Conservation (phyloP, 2,797 vertebrate species). For the Lepidocolaptes lacrymiger region DNA sequence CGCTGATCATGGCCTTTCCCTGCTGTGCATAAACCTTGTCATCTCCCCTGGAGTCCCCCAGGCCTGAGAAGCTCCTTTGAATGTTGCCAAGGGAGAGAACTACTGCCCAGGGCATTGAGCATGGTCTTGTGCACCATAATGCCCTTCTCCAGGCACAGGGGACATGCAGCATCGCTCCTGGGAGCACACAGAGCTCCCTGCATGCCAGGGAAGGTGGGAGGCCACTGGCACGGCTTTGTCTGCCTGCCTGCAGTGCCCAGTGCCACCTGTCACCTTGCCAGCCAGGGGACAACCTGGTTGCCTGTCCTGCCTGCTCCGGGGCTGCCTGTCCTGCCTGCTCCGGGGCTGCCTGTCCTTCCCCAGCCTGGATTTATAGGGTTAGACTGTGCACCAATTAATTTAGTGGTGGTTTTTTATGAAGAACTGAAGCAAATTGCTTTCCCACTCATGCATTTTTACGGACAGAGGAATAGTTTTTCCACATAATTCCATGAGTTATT, state of each 20-base stretch:
- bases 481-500: not conserved
- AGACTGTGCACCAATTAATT: rapidly evolving
- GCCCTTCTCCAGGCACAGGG: not conserved
- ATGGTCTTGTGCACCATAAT: not conserved
- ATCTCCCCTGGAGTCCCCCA: not conserved
- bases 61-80: not conserved
- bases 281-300: not conserved
- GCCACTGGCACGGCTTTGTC: not conserved
- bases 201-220: not conserved
- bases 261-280: not conserved
- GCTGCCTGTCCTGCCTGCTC: not conserved
- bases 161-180: rapidly evolving
- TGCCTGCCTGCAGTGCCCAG: not conserved
- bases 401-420: not conserved
- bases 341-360: not conserved
- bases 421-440: not conserved
- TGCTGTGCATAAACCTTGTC: not conserved
- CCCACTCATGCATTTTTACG: not conserved
- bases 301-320: not conserved
- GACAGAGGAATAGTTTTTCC: not conserved
- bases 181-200: not conserved
- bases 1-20: not conserved
- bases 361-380: not conserved
- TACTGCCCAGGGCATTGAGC: not conserved
- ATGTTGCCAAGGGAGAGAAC: not conserved